phyloP scores from a whole-genome alignment of 2,888 invertebrate species.

The Drosophila cognata region DNA sequence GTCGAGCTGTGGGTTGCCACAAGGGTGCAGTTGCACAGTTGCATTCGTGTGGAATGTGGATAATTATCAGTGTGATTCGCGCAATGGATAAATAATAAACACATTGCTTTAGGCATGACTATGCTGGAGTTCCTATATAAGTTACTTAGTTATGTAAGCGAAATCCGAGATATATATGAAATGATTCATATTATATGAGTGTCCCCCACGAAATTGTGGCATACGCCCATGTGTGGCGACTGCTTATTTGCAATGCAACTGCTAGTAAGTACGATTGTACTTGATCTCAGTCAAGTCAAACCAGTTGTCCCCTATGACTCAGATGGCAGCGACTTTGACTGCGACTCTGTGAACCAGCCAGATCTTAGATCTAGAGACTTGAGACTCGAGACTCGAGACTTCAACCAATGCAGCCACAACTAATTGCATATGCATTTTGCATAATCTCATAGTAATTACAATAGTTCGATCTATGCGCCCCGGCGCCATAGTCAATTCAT shows the following conservation, averaged over 20 bases:
- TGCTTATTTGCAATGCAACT: constrained; percentile 48
- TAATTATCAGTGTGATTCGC: constrained; percentile 1
- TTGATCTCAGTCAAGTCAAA: constrained; percentile 73
- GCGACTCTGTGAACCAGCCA: constrained; percentile 4
- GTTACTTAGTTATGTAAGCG: not conserved
- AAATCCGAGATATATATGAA: not conserved
- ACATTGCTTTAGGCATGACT: not conserved
- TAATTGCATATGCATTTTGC: constrained; percentile 72
- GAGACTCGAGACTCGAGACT: constrained; percentile 2
- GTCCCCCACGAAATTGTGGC: not conserved
- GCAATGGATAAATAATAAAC: constrained; percentile 1
- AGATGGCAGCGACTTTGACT: constrained; percentile 36
- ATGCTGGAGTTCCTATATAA: not conserved
- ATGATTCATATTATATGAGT: not conserved
- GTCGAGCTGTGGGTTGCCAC: not conserved
- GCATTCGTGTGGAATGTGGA: constrained; percentile 2
- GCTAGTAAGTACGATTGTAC: constrained; percentile 48
- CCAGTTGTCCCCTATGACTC: constrained; percentile 73
- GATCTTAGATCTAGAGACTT: constrained; percentile 17
- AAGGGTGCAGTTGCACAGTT: constrained; percentile 13
- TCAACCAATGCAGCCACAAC: constrained; percentile 25
- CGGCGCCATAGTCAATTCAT: constrained; percentile 62
- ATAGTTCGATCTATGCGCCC: constrained; percentile 66
- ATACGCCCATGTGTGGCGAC: constrained; percentile 42
- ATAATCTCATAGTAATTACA: constrained; percentile 77